Percentiles rank a stretch among this genome's conserved stretches.
phyloP scores from a whole-genome alignment of 2,113 vertebrate genomes.

The Tragelaphus buxtoni region DNA sequence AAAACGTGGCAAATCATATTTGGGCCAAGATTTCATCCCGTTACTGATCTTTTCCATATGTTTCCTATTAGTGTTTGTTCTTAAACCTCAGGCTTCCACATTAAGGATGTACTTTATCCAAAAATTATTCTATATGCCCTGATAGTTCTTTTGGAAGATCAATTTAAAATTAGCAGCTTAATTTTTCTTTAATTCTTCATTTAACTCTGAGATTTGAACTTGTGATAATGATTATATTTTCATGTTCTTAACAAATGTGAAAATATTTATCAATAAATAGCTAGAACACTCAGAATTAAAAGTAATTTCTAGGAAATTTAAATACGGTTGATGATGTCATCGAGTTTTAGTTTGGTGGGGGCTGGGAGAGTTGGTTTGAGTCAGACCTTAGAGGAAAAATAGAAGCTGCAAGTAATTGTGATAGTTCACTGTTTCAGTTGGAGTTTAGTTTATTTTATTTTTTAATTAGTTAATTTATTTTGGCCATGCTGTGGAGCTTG shows the following conservation, averaged over 20 bases:
- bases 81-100: conserved; percentile 69
- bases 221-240: conserved; percentile 28
- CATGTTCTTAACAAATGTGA: background rate
- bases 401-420: background rate
- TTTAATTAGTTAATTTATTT: background rate
- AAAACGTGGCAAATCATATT: conserved; percentile 91
- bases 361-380: background rate
- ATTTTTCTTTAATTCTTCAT: conserved; percentile 26
- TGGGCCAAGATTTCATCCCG: conserved; percentile 83
- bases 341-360: background rate
- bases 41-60: conserved; percentile 94
- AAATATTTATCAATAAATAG: background rate
- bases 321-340: background rate
- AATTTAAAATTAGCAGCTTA: conserved; percentile 28
- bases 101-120: conserved; percentile 68
- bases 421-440: background rate
- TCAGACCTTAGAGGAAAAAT: background rate
- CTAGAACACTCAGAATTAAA: background rate
- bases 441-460: background rate
- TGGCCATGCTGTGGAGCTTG: background rate
- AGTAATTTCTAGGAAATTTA: background rate
- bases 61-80: conserved; percentile 89
- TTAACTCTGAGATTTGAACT: conserved; percentile 34
- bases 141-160: conserved; percentile 17
- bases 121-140: background rate